Percentiles rank a stretch among this genome's conserved stretches.
Conservation (phyloP, 2,113 vertebrate species). For the Trogon melanurus region DNA sequence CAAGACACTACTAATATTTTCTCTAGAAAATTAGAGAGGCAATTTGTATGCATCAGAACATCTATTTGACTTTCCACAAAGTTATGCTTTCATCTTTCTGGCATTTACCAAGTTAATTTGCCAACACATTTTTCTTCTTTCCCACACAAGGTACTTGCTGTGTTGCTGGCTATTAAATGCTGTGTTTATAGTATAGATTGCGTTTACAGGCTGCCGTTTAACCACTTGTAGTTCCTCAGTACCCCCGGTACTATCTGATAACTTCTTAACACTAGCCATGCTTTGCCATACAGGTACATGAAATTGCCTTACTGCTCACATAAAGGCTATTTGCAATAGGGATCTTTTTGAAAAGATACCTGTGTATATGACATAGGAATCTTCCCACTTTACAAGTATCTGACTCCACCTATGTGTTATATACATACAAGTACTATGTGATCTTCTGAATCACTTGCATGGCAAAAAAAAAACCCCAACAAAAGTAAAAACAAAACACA, state of each 20-base stretch:
- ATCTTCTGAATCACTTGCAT: background rate
- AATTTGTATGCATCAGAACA: background rate
- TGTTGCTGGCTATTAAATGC: background rate
- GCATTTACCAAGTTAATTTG: background rate
- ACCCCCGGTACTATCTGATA: background rate
- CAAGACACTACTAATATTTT: background rate
- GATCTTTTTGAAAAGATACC: background rate
- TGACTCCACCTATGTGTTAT: background rate
- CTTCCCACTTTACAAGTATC: background rate
- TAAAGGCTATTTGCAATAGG: background rate
- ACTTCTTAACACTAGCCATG: background rate
- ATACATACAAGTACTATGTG: background rate
- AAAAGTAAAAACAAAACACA: fast-evolving
- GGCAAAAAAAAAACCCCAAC: background rate
- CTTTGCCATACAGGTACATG: background rate
- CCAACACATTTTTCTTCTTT: background rate
- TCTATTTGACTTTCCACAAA: background rate
- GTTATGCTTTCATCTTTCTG: background rate
- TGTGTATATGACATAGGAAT: background rate
- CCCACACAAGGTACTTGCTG: background rate
- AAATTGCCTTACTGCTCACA: background rate
- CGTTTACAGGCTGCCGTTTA: background rate
- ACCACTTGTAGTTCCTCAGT: background rate
- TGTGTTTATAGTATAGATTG: background rate
- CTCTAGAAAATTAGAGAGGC: background rate